Percentiles rank a stretch among this genome's conserved stretches.
Conservation (phyloP, 2,888 invertebrate species). For the Drosophila pegasa region DNA sequence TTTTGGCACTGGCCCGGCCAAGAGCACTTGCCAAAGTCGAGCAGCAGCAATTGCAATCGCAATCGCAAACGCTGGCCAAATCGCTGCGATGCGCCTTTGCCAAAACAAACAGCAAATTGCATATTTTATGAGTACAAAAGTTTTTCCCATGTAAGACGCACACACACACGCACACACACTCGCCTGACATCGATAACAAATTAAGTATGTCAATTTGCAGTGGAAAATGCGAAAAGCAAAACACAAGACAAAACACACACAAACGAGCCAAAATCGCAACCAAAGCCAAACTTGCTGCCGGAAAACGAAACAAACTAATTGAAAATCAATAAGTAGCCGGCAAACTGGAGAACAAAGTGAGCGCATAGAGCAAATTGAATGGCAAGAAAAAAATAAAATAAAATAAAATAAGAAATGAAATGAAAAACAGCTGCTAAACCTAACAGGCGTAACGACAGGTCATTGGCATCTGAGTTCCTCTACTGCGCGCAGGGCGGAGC, state of each 20-base stretch:
- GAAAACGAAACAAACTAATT: slow-evolving; percentile 69
- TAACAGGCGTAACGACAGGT: slow-evolving; percentile 32
- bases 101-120: slow-evolving; percentile 67
- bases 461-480: slow-evolving; percentile 33
- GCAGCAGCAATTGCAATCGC: slow-evolving; percentile 50
- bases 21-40: slow-evolving; percentile 59
- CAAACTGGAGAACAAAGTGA: slow-evolving; percentile 28
- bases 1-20: slow-evolving; percentile 62
- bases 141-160: slow-evolving; percentile 57
- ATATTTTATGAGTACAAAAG: slow-evolving; percentile 74
- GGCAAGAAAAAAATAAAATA: slow-evolving; percentile 25
- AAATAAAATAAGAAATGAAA: background rate
- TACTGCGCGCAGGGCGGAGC: background rate
- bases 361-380: slow-evolving; percentile 47
- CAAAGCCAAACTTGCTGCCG: slow-evolving; percentile 50
- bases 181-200: slow-evolving; percentile 59
- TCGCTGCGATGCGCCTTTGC: slow-evolving; percentile 63
- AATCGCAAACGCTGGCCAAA: slow-evolving; percentile 59
- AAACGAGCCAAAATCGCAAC: slow-evolving; percentile 45
- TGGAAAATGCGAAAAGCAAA: slow-evolving; percentile 49
- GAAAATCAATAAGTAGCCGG: slow-evolving; percentile 72
- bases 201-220: slow-evolving; percentile 76
- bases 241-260: slow-evolving; percentile 22
- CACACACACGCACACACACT: slow-evolving; percentile 26
- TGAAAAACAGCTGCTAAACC: slow-evolving; percentile 36